A percentile compares a stretch with the other conserved stretches of the same genome.
phyloP scores from a whole-genome alignment of 2,888 invertebrate species.

The Cyclophora punctaria region DNA sequence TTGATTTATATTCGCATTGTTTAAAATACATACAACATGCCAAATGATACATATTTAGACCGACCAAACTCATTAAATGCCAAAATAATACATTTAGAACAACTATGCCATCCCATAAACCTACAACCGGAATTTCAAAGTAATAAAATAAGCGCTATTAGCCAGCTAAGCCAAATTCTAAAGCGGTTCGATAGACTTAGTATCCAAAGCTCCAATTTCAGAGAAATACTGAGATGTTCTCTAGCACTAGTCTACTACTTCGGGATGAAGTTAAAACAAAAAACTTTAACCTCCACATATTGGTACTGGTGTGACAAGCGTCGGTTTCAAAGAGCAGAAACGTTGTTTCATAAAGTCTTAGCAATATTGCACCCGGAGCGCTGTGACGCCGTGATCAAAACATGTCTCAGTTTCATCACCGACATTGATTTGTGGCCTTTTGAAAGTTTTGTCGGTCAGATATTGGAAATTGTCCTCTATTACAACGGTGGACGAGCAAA shows the following conservation, averaged over 20 bases:
- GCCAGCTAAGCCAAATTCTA: constrained; percentile 32
- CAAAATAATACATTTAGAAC: constrained; percentile 12
- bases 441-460: constrained; percentile 44
- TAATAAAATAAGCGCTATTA: constrained; percentile 33
- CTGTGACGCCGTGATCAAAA: constrained; percentile 39
- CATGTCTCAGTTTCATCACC: constrained; percentile 40
- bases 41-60: too few species aligned
- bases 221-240: constrained; percentile 39
- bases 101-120: constrained; percentile 35
- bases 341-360: constrained; percentile 41
- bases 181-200: constrained; percentile 18
- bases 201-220: constrained; percentile 35
- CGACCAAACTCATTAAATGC: too few species aligned
- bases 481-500: constrained; percentile 37
- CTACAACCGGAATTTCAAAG: constrained; percentile 27
- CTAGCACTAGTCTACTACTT: constrained; percentile 45
- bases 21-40: too few species aligned
- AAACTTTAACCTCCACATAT: constrained; percentile 24
- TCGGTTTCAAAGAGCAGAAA: constrained; percentile 38
- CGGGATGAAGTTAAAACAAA: constrained; percentile 47
- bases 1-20: too few species aligned
- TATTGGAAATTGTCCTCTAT: constrained; percentile 43
- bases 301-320: constrained; percentile 33
- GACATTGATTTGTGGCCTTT: constrained; percentile 40
- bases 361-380: constrained; percentile 39